Percentiles rank a stretch among this genome's conserved stretches.
Conservation (phyloP, 2,797 vertebrate species). For the Lepilemur septentrionalis region DNA sequence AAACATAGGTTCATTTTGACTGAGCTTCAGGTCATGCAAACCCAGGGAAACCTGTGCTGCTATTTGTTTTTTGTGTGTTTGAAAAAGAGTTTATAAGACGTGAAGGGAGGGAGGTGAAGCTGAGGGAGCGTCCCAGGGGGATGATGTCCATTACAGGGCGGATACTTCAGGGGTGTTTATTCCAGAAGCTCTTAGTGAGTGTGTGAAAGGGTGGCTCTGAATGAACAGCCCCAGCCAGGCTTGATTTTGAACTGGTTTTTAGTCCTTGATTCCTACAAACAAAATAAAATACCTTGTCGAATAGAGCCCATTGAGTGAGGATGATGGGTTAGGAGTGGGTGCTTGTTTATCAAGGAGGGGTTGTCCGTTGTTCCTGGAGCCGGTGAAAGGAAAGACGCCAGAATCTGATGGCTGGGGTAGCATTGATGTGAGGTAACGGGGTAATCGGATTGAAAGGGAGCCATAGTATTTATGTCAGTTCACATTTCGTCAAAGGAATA, state of each 20-base stretch:
- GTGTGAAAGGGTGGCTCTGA: constrained; percentile 84
- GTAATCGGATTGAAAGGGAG: constrained; percentile 98
- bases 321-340: constrained; percentile 93
- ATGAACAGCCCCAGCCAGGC: constrained; percentile 79
- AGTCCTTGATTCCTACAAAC: constrained; percentile 83
- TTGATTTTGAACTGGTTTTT: constrained; percentile 86
- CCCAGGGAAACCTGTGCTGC: constrained; percentile 77
- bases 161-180: constrained; percentile 60
- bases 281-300: constrained; percentile 93
- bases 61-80: constrained; percentile 73
- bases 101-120: neutral
- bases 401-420: constrained; percentile 91
- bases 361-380: constrained; percentile 89
- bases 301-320: constrained; percentile 90
- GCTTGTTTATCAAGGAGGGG: constrained; percentile 91
- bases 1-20: constrained; percentile 84
- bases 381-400: constrained; percentile 95
- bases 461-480: constrained; percentile 97
- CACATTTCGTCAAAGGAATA: constrained; percentile 96
- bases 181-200: constrained; percentile 48
- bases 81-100: constrained; percentile 57
- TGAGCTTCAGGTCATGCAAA: constrained; percentile 84
- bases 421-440: constrained; percentile 96
- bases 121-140: neutral
- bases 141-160: constrained; percentile 30